Percentiles rank a stretch among this genome's conserved stretches.
phyloP scores from a whole-genome alignment of 2,797 vertebrate genomes.

The Aselliscus stoliczkanus region DNA sequence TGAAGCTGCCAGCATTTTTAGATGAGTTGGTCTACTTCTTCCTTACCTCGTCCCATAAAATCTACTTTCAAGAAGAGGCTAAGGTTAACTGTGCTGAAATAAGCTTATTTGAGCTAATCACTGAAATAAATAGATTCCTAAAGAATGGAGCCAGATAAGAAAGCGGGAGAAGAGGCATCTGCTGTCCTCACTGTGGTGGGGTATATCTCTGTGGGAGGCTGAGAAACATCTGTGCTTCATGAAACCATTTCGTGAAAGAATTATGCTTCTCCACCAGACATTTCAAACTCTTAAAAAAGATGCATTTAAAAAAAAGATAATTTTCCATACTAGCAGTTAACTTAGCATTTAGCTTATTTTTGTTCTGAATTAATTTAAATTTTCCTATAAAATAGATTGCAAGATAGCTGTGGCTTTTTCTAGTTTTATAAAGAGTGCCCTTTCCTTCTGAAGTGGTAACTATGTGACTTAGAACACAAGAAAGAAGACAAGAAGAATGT shows the following conservation, averaged over 20 bases:
- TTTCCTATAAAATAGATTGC: conserved; percentile 17
- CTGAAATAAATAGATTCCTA: conserved; percentile 59
- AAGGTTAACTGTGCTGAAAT: conserved; percentile 64
- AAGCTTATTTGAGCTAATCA: conserved; percentile 62
- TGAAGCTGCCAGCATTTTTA: background rate
- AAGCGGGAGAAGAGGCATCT: conserved; percentile 63
- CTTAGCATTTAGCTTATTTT: conserved; percentile 31
- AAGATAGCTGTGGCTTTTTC: background rate
- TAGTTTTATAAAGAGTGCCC: background rate
- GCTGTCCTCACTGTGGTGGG: conserved; percentile 46
- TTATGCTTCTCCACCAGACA: conserved; percentile 37
- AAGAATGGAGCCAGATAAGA: conserved; percentile 53
- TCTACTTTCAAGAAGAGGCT: conserved; percentile 47
- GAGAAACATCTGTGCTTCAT: conserved; percentile 55
- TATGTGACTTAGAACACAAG: background rate
- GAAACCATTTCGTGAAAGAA: conserved; percentile 47
- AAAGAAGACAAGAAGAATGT: background rate
- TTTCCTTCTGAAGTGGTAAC: conserved; percentile 11
- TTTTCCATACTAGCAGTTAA: conserved; percentile 25
- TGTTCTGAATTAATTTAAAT: conserved; percentile 52
- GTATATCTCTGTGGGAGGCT: conserved; percentile 50
- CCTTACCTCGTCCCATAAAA: conserved; percentile 43
- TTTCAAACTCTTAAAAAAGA: conserved; percentile 40
- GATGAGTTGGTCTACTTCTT: conserved; percentile 20
- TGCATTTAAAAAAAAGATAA: conserved; percentile 41